Conservation (phyloP, 2,888 invertebrate species). For the Sinhomidia bicolor region DNA sequence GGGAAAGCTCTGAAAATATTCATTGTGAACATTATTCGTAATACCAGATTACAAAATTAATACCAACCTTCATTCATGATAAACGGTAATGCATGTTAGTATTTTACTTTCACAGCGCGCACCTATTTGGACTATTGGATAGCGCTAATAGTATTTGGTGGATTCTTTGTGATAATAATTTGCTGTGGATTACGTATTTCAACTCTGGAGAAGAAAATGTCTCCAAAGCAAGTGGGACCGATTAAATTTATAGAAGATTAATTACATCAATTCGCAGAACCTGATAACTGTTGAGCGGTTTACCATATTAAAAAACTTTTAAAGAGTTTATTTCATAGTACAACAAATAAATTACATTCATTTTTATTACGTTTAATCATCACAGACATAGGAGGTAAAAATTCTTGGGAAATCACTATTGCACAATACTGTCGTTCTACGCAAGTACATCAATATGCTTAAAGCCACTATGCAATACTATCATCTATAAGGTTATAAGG, state of each 20-base stretch:
- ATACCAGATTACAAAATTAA: too few relatives aligned
- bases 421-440: not conserved
- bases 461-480: not conserved
- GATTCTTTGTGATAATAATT: slow-evolving; percentile 33
- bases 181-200: slow-evolving; percentile 45
- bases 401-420: not conserved
- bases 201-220: slow-evolving; percentile 19
- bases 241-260: not conserved
- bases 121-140: slow-evolving; percentile 60
- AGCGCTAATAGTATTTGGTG: slow-evolving; percentile 46
- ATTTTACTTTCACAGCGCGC: slow-evolving; percentile 17
- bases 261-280: too few relatives aligned
- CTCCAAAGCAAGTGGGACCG: slow-evolving; percentile 31
- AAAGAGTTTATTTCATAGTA: not conserved
- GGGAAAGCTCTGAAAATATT: not conserved
- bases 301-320: too few relatives aligned
- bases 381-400: slow-evolving; percentile 47
- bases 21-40: slow-evolving; percentile 47
- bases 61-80: too few relatives aligned
- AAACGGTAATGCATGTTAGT: not conserved
- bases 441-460: too few relatives aligned
- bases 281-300: too few relatives aligned
- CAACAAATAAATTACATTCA: not conserved
- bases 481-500: not conserved
- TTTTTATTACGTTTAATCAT: not conserved